Evolutionary conservation across 2,113 vertebrate genomes (phyloP).

Genomic region (Hippolais icterina): DNA sequence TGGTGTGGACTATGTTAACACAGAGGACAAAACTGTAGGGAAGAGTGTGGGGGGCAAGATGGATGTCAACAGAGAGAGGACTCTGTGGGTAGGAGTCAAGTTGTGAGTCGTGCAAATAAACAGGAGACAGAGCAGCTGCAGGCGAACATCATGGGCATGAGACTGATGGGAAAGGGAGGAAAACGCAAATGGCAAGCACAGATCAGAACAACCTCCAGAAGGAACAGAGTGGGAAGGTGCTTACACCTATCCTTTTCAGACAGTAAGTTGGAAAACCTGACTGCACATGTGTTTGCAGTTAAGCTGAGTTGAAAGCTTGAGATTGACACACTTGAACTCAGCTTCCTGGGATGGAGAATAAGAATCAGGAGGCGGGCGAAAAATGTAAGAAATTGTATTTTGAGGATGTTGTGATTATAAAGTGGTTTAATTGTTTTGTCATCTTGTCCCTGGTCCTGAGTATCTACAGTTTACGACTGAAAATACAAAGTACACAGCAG

Average conservation of each 20-base stretch:
- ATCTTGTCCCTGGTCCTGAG: neutral
- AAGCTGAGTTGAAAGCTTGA: neutral
- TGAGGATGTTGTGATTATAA: neutral
- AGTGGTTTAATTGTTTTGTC: neutral
- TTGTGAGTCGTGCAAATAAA: neutral
- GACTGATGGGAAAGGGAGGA: neutral
- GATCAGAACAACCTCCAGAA: neutral
- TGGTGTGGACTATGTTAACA: neutral
- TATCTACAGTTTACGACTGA: neutral
- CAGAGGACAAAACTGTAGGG: neutral
- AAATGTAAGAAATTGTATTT: neutral
- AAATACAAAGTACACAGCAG: neutral
- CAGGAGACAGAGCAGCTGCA: neutral
- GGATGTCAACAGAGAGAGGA: neutral
- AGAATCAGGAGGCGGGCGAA: neutral
- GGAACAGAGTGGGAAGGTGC: neutral
- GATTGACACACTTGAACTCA: neutral
- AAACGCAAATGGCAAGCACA: rapidly evolving
- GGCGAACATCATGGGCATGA: rapidly evolving
- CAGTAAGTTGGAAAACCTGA: neutral
- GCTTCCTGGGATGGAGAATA: neutral
- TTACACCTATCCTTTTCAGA: neutral
- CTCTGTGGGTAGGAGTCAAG: neutral
- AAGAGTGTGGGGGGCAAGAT: rapidly evolving
- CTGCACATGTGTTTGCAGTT: neutral